phyloP scores from a whole-genome alignment of 2,797 vertebrate species.

The Tapera naevia region DNA sequence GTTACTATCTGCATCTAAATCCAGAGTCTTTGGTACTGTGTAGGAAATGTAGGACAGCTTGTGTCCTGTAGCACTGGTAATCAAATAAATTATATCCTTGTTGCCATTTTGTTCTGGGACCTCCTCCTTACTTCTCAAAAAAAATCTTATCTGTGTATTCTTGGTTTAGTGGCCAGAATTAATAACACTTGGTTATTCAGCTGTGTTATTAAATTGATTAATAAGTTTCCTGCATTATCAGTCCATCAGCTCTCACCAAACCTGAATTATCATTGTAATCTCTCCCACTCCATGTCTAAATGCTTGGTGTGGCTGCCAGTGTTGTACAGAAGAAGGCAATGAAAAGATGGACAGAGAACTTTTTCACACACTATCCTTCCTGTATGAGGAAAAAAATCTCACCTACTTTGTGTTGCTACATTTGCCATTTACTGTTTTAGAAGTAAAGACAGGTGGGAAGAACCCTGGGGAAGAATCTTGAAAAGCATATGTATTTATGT shows the following conservation, averaged over 20 bases:
- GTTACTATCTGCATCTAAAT: not conserved
- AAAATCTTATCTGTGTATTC: not conserved
- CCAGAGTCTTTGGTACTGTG: not conserved
- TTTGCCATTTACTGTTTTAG: not conserved
- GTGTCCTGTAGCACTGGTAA: not conserved
- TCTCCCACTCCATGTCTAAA: not conserved
- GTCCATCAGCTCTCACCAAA: not conserved
- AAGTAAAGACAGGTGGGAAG: conserved; percentile 4
- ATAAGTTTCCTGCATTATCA: not conserved
- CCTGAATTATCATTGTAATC: not conserved
- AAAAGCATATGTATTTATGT: not conserved
- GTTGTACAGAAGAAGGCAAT: not conserved
- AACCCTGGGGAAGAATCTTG: not conserved
- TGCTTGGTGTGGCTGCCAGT: not conserved
- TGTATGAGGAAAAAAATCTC: not conserved
- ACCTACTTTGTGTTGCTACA: not conserved
- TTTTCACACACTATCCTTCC: not conserved
- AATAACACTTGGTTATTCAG: not conserved
- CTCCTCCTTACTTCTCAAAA: not conserved
- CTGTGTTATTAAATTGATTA: not conserved
- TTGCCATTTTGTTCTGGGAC: not conserved
- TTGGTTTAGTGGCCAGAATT: not conserved
- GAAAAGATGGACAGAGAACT: not conserved
- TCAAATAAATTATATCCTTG: not conserved
- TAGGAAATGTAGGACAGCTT: not conserved